These are phyloP conservation scores for Thymallus thymallus DNA, from an alignment of 2,113 vertebrate genomes.

Conservation along the genomic window DNA sequence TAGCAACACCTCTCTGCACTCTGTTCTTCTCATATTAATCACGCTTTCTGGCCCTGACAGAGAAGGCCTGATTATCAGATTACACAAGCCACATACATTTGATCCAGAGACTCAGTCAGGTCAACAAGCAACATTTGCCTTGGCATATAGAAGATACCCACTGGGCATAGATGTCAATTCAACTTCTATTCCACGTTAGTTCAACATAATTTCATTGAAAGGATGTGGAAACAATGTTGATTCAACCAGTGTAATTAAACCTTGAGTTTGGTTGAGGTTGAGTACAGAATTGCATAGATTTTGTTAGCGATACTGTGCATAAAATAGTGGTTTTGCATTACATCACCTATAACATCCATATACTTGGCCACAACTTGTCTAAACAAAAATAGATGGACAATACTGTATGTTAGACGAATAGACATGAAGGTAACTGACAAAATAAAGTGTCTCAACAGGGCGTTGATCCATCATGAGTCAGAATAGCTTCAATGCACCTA, in stretches of 20 bases:
- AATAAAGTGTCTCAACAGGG: too few species aligned
- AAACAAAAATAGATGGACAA: too few species aligned
- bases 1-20: conserved; percentile 1
- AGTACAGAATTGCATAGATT: not conserved
- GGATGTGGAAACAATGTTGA: too few species aligned
- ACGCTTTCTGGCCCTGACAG: not conserved
- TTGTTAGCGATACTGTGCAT: not conserved
- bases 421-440: not conserved
- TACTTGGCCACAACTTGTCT: too few species aligned
- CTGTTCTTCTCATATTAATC: not conserved
- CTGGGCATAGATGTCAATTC: too few species aligned
- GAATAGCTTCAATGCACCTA: not conserved
- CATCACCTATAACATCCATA: too few species aligned
- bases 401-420: not conserved
- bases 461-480: not conserved
- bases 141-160: too few species aligned
- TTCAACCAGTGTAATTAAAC: too few species aligned
- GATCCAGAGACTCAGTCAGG: not conserved
- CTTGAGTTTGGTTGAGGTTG: not conserved
- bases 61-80: not conserved
- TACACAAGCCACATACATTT: not conserved
- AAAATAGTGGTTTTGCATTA: too few species aligned
- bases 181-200: too few species aligned
- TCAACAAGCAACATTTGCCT: not conserved
- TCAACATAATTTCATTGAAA: too few species aligned